Percentiles rank a stretch among this genome's conserved stretches.
Evolutionary conservation across 2,888 invertebrate species (phyloP).

Genomic region (Melolontha melolontha): DNA sequence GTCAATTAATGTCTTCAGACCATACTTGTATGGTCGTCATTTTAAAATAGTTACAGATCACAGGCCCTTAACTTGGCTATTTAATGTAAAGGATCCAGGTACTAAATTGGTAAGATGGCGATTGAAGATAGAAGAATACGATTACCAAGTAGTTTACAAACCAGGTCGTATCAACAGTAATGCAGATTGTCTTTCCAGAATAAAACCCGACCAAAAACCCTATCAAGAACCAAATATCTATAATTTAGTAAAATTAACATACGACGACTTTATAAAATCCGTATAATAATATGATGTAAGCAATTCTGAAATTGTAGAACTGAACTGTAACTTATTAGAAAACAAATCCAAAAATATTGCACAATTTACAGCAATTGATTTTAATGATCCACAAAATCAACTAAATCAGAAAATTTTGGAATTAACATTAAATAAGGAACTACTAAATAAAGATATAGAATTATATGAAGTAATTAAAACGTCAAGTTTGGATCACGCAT

Average conservation of each 20-base stretch:
- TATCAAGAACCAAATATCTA: not conserved
- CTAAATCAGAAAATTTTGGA: not conserved
- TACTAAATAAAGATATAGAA: constrained; percentile 6
- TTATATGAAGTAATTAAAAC: not conserved
- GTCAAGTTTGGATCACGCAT: not conserved
- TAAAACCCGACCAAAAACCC: not conserved
- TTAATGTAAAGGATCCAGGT: constrained; percentile 55
- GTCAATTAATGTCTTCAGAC: constrained; percentile 56
- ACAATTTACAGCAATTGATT: constrained; percentile 1
- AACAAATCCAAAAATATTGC: not conserved
- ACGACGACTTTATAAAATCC: constrained; percentile 1
- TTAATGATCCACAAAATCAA: constrained; percentile 1
- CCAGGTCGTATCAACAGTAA: constrained; percentile 53
- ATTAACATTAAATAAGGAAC: not conserved
- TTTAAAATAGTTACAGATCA: constrained; percentile 60
- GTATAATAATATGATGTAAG: not conserved
- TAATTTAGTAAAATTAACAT: not conserved
- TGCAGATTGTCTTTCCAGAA: constrained; percentile 55
- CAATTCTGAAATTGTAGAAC: not conserved
- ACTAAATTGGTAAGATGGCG: constrained; percentile 55
- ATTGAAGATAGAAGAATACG: constrained; percentile 55
- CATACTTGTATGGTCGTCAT: constrained; percentile 59
- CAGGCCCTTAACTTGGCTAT: constrained; percentile 46
- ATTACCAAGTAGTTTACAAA: constrained; percentile 57
- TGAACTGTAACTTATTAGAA: not conserved